Base-by-base conservation (phyloP, 1,140 invertebrate species). In the Megalonaias nervosa region DNA sequence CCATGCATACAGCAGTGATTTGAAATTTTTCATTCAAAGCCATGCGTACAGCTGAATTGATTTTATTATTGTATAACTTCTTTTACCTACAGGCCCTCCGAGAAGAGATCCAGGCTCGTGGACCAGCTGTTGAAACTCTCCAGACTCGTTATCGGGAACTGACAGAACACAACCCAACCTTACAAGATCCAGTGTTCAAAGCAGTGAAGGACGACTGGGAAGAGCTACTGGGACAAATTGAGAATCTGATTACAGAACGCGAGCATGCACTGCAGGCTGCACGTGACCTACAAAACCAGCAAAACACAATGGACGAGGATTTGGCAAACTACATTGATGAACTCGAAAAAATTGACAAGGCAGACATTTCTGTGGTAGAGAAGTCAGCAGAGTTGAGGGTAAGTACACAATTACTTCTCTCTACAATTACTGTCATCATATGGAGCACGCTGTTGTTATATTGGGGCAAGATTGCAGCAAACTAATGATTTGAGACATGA, bases 321-420 rank as follows among this genome's bases (percentile, higher is more conserved):
- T 70, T 90, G 62, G 88, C 87, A 64, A 82, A 86, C 69, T 89
- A 88, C 69, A 83, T 81, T 21, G 81, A 84, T 56, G 85, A 89
- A 75, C 76, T 90, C 16, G 88, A 89, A 70, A 82, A 82, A 67
- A 86, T 90, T 56, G 88, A 89, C 67, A 75, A 81, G 60, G 81
- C 84, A 62, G 86, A 85, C 48, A 79, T 75, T 4, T 65, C 79
- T 14, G 71, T 88, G 17, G 75, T 80, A n/a, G 79, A 96, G 81
- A 97, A 97, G 85, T 93, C 95, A 65, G 92, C 93, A 5, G 93
- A 94, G 23, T 92, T 97, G 19, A 93, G 93, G 84, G 89, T 90
- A 84, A 58, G 84, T 84, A 62, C 38, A 11, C 38, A 9, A 9
- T 48, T 38, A 38, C 38, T 38, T 38, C 38, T 38, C 38, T 48